These are phyloP conservation scores for Odontesthes bonariensis DNA, from an alignment of 2,113 vertebrate species.

Conservation along the genomic window DNA sequence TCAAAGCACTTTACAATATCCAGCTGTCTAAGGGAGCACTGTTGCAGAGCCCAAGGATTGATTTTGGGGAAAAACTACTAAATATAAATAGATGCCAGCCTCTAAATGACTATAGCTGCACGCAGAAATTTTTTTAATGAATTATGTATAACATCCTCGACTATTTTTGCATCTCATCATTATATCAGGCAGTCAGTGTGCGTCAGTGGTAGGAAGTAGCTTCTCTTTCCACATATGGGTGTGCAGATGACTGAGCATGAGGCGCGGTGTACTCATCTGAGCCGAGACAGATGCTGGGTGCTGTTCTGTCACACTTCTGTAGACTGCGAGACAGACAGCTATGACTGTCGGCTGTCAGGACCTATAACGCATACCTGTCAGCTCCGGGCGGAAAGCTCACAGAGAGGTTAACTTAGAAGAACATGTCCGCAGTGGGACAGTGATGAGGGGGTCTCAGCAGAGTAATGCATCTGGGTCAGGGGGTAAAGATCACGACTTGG, in stretches of 20 bases:
- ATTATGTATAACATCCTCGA: slow-evolving; percentile 15
- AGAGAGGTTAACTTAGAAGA: slow-evolving; percentile 56
- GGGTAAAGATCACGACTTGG: slow-evolving; percentile 4
- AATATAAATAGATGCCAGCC: slow-evolving; percentile 38
- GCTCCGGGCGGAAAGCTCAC: slow-evolving; percentile 13
- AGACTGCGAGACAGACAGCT: slow-evolving; percentile 51
- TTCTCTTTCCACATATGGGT: neutral
- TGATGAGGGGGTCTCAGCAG: neutral
- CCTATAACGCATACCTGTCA: slow-evolving; percentile 58
- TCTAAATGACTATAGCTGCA: slow-evolving; percentile 18
- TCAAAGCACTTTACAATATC: slow-evolving; percentile 31
- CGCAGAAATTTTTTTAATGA: slow-evolving; percentile 1
- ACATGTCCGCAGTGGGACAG: slow-evolving; percentile 15
- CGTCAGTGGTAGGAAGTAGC: neutral
- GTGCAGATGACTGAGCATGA: slow-evolving; percentile 24
- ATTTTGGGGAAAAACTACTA: slow-evolving; percentile 29
- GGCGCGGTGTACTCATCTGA: slow-evolving; percentile 36
- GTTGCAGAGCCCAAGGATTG: slow-evolving; percentile 7
- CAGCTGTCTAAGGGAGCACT: slow-evolving; percentile 22
- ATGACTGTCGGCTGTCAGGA: slow-evolving; percentile 67
- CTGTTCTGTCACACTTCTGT: slow-evolving; percentile 43
- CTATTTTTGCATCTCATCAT: slow-evolving; percentile 13
- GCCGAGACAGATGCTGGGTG: slow-evolving; percentile 45
- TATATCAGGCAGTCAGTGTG: neutral
- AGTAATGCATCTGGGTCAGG: slow-evolving; percentile 32